Percentiles rank a stretch among this genome's conserved stretches.
Evolutionary conservation across 2,888 invertebrate species (phyloP).

Genomic region (Drosophila longiperda): DNA sequence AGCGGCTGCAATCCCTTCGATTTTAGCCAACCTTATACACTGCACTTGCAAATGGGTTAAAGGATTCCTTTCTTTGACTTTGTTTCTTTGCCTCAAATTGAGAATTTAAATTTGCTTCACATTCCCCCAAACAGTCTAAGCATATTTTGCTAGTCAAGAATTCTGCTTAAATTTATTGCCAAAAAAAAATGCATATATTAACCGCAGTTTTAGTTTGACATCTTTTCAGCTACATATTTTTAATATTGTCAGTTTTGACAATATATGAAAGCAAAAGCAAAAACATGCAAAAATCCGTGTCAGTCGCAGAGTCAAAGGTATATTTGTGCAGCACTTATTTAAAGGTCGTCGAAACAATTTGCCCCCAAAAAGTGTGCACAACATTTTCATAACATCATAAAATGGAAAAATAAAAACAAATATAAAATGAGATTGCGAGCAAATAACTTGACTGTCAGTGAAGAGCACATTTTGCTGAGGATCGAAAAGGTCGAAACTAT

Average conservation of each 20-base stretch:
- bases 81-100: no score
- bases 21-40: slow-evolving; percentile 28
- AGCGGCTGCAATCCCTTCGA: slow-evolving; percentile 18
- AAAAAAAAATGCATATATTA: no score
- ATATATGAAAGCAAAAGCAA: neutral
- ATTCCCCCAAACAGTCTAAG: no score
- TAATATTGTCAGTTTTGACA: neutral
- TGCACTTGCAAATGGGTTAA: neutral
- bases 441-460: slow-evolving; percentile 4
- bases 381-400: neutral
- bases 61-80: neutral
- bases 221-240: neutral
- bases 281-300: neutral
- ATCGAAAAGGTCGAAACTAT: slow-evolving; percentile 10
- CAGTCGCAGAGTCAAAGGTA: neutral
- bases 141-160: no score
- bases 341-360: neutral
- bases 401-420: neutral
- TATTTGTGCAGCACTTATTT: slow-evolving; percentile 1
- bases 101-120: neutral
- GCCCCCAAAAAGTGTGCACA: neutral
- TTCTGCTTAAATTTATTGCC: no score
- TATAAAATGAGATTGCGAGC: neutral
- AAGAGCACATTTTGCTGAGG: neutral
- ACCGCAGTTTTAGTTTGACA: neutral